phyloP scores from a whole-genome alignment of 2,888 invertebrate genomes.

The Tipula vernalis region DNA sequence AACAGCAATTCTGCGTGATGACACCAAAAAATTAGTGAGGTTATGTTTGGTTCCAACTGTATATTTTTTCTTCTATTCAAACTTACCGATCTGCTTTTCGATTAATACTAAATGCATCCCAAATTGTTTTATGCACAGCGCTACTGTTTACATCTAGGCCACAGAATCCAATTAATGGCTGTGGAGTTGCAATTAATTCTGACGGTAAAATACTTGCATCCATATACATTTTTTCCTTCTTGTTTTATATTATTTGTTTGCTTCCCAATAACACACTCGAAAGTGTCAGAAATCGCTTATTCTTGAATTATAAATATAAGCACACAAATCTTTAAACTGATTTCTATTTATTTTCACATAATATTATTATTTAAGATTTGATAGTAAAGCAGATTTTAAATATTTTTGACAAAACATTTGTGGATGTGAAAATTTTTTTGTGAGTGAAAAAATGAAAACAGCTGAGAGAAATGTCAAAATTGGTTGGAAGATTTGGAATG shows the following conservation, averaged over 20 bases:
- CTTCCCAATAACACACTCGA: neutral
- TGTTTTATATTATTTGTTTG: neutral
- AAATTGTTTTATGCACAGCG: conserved; percentile 78
- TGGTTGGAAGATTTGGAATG: neutral
- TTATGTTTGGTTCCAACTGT: neutral
- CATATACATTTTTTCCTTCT: conserved; percentile 7
- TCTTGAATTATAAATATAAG: neutral
- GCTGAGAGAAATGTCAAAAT: conserved; percentile 7
- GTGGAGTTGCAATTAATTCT: conserved; percentile 72
- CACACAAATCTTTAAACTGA: neutral
- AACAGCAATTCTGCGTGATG: conserved; percentile 52
- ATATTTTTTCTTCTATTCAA: neutral
- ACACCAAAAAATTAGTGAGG: neutral
- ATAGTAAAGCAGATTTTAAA: neutral
- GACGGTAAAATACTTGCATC: conserved; percentile 44
- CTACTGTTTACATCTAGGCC: conserved; percentile 79
- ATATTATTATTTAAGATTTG: neutral
- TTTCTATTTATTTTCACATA: neutral
- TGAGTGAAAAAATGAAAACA: neutral
- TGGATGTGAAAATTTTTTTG: neutral
- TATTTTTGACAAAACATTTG: neutral
- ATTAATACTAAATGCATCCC: conserved; percentile 83
- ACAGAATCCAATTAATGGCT: conserved; percentile 75
- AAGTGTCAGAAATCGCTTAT: neutral
- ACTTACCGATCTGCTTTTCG: conserved; percentile 51